Evolutionary conservation across 2,888 invertebrate species (phyloP), one percentile per base, ranked within the genome.

Genomic region (Pseudanteris insignis): DNA sequence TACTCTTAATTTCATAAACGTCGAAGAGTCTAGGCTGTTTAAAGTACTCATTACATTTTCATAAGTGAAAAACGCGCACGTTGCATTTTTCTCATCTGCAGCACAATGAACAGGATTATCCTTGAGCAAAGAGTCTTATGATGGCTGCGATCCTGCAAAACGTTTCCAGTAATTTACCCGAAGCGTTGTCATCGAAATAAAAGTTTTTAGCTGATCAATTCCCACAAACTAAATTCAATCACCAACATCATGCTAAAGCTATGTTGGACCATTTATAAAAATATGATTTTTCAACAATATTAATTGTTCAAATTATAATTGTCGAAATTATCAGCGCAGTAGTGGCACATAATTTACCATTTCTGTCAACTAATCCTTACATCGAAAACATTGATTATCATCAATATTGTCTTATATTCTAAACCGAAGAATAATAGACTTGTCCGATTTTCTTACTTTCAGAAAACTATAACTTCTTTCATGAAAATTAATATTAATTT

Each of bases 31-130:
- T n/a, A n/a, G n/a, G n/a, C n/a, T n/a, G n/a, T 25, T 24, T 25
- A 37, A 40, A 29, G 8, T 28, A 28, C 28, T 40, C 18, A 29
- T 40, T 28, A 29, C 29, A 14, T 29, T 29, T 18, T 29, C 29
- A 18, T 11, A 40, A 40, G 11, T 14, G 18, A 44, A 33, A 44
- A 44, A 25, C n/a, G 43, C 33, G 4, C 7, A 18, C 4, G 12
- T 10, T 26, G 46, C 46, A 46, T 11, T 34, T 46, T 18, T 18
- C 11, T 21, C 10, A 9, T 28, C 28, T 11, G 8, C 21, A 9
- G 18, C 34, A 36, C 36, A 46, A 46, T 36, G 28, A 46, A 46
- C 28, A 14, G 34, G 46, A 46, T 46, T 15, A 46, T 46, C 46
- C 36, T 8, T 26, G 11, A 44, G 10, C 36, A 34, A 36, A 46